Evolutionary conservation across 2,888 invertebrate species (phyloP).

Genomic region (Diplazon laetatorius): DNA sequence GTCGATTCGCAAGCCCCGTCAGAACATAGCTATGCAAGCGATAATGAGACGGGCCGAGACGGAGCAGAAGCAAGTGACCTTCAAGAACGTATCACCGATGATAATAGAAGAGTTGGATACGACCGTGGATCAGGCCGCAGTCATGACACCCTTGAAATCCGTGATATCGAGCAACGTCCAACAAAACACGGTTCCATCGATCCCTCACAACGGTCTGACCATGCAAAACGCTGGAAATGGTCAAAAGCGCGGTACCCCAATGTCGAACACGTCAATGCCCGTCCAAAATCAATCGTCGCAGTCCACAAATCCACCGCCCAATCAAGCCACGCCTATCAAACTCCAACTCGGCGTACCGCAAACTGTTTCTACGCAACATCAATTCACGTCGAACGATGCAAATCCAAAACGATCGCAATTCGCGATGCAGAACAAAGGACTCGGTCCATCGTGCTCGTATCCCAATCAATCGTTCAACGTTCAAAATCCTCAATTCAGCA

Average conservation of each 20-base stretch:
- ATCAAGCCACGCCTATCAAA: constrained; percentile 56
- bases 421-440: constrained; percentile 50
- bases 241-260: constrained; percentile 28
- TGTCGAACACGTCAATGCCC: constrained; percentile 35
- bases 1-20: constrained; percentile 82
- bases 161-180: constrained; percentile 59
- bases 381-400: constrained; percentile 47
- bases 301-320: constrained; percentile 23
- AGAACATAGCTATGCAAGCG: constrained; percentile 92
- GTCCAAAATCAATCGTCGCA: constrained; percentile 40
- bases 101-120: constrained; percentile 72
- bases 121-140: constrained; percentile 37
- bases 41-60: constrained; percentile 89
- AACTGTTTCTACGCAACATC: constrained; percentile 45
- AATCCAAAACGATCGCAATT: constrained; percentile 52
- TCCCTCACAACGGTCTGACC: constrained; percentile 38
- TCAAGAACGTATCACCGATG: constrained; percentile 78
- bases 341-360: constrained; percentile 47
- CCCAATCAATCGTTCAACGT: constrained; percentile 75
- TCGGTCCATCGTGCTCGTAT: constrained; percentile 68
- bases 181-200: constrained; percentile 37
- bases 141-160: constrained; percentile 63
- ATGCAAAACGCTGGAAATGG: constrained; percentile 42
- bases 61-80: constrained; percentile 86
- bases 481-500: constrained; percentile 76